Evolutionary conservation across 2,888 invertebrate species (phyloP).

Genomic region (Euzophera pinguis): DNA sequence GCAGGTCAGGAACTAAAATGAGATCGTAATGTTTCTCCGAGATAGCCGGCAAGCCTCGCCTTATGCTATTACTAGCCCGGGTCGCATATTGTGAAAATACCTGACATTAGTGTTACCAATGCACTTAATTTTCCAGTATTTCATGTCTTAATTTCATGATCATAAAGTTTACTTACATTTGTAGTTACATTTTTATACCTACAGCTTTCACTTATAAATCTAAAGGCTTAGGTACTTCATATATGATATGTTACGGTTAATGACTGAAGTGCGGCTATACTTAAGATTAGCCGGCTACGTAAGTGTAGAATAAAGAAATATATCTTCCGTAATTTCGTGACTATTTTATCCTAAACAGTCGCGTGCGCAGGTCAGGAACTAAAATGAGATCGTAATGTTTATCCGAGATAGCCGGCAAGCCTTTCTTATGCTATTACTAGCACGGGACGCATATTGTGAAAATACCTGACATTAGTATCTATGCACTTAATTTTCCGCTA

Average conservation of each 20-base stretch:
- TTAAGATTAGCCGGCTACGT: too few relatives aligned
- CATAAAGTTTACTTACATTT: too few relatives aligned
- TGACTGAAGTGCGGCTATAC: too few relatives aligned
- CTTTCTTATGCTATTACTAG: constrained; percentile 25
- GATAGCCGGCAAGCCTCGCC: constrained; percentile 24
- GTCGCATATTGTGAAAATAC: constrained; percentile 9
- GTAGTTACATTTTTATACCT: too few relatives aligned
- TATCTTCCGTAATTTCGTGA: not conserved
- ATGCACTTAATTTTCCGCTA: too few relatives aligned
- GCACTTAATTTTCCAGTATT: too few relatives aligned
- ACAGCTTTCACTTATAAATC: too few relatives aligned
- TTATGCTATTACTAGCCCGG: constrained; percentile 26
- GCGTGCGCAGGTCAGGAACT: constrained; percentile 36
- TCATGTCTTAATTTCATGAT: too few relatives aligned
- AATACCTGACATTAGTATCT: not conserved
- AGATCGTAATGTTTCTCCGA: constrained; percentile 29
- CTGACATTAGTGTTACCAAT: too few relatives aligned
- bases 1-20: constrained; percentile 30
- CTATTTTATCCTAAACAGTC: constrained; percentile 17
- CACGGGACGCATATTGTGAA: constrained; percentile 15
- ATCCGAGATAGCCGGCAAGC: constrained; percentile 26
- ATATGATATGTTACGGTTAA: too few relatives aligned
- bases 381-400: constrained; percentile 29
- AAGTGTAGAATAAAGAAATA: not conserved
- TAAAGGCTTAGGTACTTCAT: too few relatives aligned